Conservation (phyloP, 2,888 invertebrate species). For the Lycaena phlaeas region DNA sequence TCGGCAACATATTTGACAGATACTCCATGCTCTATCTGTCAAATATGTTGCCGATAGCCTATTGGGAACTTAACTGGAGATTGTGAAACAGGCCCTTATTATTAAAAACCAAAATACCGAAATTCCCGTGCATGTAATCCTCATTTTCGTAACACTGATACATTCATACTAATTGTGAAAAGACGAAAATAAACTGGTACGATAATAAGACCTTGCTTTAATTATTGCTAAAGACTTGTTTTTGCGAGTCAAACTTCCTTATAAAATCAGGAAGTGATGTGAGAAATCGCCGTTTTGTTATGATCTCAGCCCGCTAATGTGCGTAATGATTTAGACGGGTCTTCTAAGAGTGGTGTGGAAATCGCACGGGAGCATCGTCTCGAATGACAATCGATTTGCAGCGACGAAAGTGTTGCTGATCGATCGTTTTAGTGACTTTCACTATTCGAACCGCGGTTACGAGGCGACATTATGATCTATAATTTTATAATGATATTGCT, state of each 20-base stretch:
- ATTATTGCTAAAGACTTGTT: constrained; percentile 15
- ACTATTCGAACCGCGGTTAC: constrained; percentile 35
- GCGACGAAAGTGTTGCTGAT: constrained; percentile 63
- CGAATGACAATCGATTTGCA: constrained; percentile 58
- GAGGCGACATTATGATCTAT: constrained; percentile 22
- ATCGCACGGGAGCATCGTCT: constrained; percentile 35
- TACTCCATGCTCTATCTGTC: no score
- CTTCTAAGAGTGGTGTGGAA: constrained; percentile 18
- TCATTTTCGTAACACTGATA: no score
- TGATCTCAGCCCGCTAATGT: constrained; percentile 1
- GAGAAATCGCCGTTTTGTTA: neutral
- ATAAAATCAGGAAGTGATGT: constrained; percentile 14
- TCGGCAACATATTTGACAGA: no score
- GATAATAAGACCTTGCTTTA: constrained; percentile 15
- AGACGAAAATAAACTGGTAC: neutral
- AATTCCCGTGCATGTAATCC: no score
- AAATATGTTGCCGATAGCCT: no score
- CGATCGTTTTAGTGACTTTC: constrained; percentile 50
- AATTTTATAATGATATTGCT: no score
- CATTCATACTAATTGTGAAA: neutral
- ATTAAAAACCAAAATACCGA: no score
- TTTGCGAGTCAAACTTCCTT: constrained; percentile 20
- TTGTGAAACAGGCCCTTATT: no score
- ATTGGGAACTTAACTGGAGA: no score
- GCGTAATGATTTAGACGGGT: neutral